These are phyloP conservation scores for Teinopalpus imperialis DNA, from an alignment of 2,888 invertebrate genomes.

Conservation along the genomic window DNA sequence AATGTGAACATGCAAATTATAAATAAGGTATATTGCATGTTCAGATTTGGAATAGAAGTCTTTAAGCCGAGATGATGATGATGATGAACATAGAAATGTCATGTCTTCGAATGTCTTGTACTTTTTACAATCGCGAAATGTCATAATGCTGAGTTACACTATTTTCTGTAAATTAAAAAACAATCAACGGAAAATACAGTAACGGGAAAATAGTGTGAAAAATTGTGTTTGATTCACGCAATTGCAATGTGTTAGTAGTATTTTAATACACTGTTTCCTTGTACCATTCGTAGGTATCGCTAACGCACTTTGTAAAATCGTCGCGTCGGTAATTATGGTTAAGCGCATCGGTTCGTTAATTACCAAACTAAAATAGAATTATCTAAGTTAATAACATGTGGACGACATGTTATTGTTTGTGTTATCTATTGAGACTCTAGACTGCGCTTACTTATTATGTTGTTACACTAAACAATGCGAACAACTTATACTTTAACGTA, in stretches of 20 bases:
- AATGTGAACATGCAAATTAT: too few relatives aligned
- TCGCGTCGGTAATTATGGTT: slow-evolving; percentile 14
- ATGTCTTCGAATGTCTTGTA: too few relatives aligned
- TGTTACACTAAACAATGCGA: not conserved
- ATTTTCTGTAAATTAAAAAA: too few relatives aligned
- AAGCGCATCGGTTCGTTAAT: slow-evolving; percentile 35
- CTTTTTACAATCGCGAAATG: too few relatives aligned
- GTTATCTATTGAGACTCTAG: slow-evolving; percentile 37
- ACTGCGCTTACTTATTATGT: not conserved
- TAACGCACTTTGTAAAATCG: slow-evolving; percentile 22
- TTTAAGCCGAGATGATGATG: too few relatives aligned
- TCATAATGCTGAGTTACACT: too few relatives aligned
- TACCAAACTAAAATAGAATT: slow-evolving; percentile 56
- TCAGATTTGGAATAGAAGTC: too few relatives aligned
- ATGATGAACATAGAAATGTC: too few relatives aligned
- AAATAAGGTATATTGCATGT: too few relatives aligned
- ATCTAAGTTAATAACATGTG: slow-evolving; percentile 55
- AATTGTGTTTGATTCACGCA: slow-evolving; percentile 1
- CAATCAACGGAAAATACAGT: too few relatives aligned
- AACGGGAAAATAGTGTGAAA: not conserved
- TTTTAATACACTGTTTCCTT: slow-evolving; percentile 22
- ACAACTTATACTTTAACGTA: too few relatives aligned
- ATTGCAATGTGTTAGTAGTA: not conserved
- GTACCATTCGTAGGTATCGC: not conserved
- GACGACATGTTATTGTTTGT: slow-evolving; percentile 46